Base-by-base conservation (phyloP, 2,797 vertebrate genomes). In the Poecilia picta region DNA sequence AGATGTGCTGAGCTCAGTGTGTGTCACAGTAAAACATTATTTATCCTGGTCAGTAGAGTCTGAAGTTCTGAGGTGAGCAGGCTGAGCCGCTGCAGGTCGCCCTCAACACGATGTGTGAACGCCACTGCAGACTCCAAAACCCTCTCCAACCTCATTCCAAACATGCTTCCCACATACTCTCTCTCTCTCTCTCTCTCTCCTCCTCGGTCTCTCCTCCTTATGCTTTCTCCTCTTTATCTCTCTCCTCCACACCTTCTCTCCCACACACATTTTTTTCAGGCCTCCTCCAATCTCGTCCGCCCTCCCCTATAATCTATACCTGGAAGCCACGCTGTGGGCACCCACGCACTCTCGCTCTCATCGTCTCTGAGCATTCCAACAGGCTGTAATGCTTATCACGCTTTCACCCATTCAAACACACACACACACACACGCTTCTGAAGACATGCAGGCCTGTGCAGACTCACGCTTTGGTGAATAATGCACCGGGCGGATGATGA, bases 361-460 rank as follows among this genome's bases (percentile, higher is more conserved):
- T 82, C 88, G 83, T 88, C 87, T 92, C 90, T 90, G 80, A 46
- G 55, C 89, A 85, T 91, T 92, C 89, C 88, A 87, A 85, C 85
- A 80, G 86, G 87, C 81, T 85, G 87, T 72, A 76, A 1, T 64
- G 84, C 91, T 92, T 90, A 91, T 91, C 92, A 66, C n/a, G 46
- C 36, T 15, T 82, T 80, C 31, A 46, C 73, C 73, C 75, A 75
- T 45, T 31, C 80, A 81, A 76, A 75, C 39, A 75, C 75, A 75
- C 68, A 74, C 47, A 6, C 75, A 76, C 66, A 76, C 66, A 75
- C 3, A 68, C 2, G 18, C 53, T 33, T 70, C 28, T 73, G 82
- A 79, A 73, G 53, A 74, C 62, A 46, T 31, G 23, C 66, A 76
- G 72, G 81, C 49, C 82, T 81, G 76, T 76, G 79, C 76, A 81